phyloP scores from a whole-genome alignment of 2,797 vertebrate genomes.

The Gymnopithys bicolor region DNA sequence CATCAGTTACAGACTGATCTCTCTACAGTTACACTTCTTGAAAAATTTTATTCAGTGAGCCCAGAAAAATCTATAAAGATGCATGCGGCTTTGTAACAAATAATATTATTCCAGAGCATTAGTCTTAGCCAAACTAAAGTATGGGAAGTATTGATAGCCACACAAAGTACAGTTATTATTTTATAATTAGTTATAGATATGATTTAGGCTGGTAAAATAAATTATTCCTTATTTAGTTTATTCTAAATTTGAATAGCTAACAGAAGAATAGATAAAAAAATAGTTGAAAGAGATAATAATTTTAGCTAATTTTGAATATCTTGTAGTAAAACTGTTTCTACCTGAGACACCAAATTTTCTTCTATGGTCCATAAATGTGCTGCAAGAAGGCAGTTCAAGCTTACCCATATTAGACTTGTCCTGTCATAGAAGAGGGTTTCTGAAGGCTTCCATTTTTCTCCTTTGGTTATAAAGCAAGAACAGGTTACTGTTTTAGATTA shows the following conservation, averaged over 20 bases:
- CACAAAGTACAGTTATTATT: neutral
- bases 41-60: neutral
- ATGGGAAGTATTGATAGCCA: neutral
- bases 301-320: neutral
- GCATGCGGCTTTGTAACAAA: neutral
- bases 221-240: neutral
- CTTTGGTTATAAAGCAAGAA: neutral
- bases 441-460: neutral
- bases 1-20: neutral
- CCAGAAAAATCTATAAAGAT: neutral
- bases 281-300: neutral
- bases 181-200: neutral
- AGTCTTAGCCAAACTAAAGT: neutral
- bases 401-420: neutral
- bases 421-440: neutral
- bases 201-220: neutral
- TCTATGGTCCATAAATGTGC: neutral
- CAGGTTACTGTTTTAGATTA: neutral
- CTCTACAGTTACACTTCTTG: neutral
- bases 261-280: neutral
- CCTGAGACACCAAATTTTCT: neutral
- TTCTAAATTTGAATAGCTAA: neutral
- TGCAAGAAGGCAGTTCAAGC: neutral
- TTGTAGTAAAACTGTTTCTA: neutral
- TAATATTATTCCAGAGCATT: neutral